A percentile compares a stretch with the other conserved stretches of the same genome.
These are phyloP conservation scores for Chiloscyllium plagiosum DNA, from an alignment of 2,113 vertebrate species.

Conservation along the genomic window DNA sequence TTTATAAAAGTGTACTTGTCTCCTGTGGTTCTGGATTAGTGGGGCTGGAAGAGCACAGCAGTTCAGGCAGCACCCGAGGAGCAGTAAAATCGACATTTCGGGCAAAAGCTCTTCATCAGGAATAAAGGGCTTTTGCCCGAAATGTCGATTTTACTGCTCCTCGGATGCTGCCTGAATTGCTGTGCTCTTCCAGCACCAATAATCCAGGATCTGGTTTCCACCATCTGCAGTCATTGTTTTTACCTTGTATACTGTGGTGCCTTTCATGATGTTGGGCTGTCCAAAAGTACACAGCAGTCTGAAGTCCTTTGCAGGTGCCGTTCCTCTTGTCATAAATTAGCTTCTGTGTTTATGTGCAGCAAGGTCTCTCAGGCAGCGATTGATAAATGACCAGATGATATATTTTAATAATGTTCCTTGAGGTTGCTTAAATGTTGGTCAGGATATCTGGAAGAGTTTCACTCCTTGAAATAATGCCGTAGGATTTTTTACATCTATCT, in stretches of 20 bases:
- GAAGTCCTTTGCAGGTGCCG: background rate
- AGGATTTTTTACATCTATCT: background rate
- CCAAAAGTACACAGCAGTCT: background rate
- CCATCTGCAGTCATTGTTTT: too few species aligned
- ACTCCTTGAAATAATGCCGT: background rate
- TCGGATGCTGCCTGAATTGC: too few species aligned
- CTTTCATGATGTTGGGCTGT: background rate
- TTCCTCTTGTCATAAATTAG: background rate
- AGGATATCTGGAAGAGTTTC: background rate
- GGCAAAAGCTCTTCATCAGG: too few species aligned
- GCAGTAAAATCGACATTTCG: too few species aligned
- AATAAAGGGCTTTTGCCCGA: too few species aligned
- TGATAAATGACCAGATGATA: background rate
- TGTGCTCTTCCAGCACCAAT: too few species aligned
- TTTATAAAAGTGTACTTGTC: background rate
- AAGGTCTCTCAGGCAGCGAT: background rate
- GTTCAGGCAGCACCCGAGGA: too few species aligned
- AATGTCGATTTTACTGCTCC: too few species aligned
- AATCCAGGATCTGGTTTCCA: too few species aligned
- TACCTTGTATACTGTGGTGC: background rate
- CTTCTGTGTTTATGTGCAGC: too few species aligned
- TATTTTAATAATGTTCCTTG: background rate
- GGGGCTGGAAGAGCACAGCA: too few species aligned
- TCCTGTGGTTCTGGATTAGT: background rate
- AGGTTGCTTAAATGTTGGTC: background rate